Conservation (phyloP, 2,888 invertebrate species). For the Teleiodes luculella region DNA sequence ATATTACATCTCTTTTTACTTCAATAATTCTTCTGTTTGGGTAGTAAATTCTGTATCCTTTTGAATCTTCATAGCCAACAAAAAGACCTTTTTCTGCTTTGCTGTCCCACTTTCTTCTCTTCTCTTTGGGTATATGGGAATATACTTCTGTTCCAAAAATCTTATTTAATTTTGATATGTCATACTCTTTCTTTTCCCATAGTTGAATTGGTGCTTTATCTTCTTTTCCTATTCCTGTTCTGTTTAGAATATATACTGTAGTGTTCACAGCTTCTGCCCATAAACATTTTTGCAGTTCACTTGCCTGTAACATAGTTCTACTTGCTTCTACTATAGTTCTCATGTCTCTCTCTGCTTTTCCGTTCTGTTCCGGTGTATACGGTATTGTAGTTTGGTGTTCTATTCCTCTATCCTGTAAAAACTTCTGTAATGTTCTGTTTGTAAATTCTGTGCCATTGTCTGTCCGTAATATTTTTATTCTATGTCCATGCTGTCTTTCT, state of each 20-base stretch:
- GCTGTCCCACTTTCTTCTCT: slow-evolving; percentile 15
- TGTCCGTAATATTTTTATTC: background rate
- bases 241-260: slow-evolving; percentile 5
- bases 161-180: slow-evolving; percentile 14
- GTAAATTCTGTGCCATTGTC: slow-evolving; percentile 1
- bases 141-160: slow-evolving; percentile 22
- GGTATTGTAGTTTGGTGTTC: background rate
- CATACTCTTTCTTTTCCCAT: slow-evolving; percentile 15
- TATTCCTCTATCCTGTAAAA: background rate
- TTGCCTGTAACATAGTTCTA: slow-evolving; percentile 13
- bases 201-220: slow-evolving; percentile 11
- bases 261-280: slow-evolving; percentile 18
- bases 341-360: slow-evolving; percentile 15
- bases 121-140: slow-evolving; percentile 18
- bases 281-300: slow-evolving; percentile 6
- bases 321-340: slow-evolving; percentile 17
- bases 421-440: background rate
- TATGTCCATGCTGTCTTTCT: background rate
- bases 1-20: too few species aligned
- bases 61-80: slow-evolving; percentile 24
- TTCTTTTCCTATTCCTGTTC: background rate
- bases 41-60: slow-evolving; percentile 22
- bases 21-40: too few species aligned
- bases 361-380: slow-evolving; percentile 19
- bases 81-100: slow-evolving; percentile 21